A percentile compares a stretch with the other conserved stretches of the same genome.
phyloP scores from a whole-genome alignment of 2,797 vertebrate species.

The Eupleurogrammus muticus region DNA sequence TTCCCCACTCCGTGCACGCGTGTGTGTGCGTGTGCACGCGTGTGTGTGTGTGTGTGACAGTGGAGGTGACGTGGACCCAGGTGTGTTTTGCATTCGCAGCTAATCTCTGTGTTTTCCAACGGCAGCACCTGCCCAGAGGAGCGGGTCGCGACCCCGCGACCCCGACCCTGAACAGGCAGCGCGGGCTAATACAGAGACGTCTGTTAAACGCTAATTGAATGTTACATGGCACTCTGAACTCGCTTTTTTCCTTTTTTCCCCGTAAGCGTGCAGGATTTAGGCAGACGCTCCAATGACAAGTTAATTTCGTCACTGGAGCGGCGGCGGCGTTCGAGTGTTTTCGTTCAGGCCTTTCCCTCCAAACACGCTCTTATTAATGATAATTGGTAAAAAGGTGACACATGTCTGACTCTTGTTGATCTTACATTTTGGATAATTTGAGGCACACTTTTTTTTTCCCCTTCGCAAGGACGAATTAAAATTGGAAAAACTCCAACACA shows the following conservation, averaged over 20 bases:
- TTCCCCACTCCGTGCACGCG: too few relatives aligned
- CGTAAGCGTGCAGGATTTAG: slow-evolving; percentile 83
- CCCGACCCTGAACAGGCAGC: slow-evolving; percentile 79
- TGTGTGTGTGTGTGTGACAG: slow-evolving; percentile 51
- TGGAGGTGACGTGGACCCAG: slow-evolving; percentile 78
- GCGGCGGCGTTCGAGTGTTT: slow-evolving; percentile 74
- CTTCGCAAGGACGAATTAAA: slow-evolving; percentile 73
- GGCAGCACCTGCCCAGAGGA: slow-evolving; percentile 83
- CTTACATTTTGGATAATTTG: slow-evolving; percentile 78
- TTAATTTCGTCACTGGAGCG: slow-evolving; percentile 82
- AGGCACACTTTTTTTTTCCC: slow-evolving; percentile 64
- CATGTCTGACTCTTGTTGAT: slow-evolving; percentile 80
- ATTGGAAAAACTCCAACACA: slow-evolving; percentile 56
- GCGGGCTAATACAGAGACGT: slow-evolving; percentile 81
- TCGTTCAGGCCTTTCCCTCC: slow-evolving; percentile 73
- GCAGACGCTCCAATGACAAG: slow-evolving; percentile 88
- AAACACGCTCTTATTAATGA: slow-evolving; percentile 77
- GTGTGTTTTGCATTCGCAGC: slow-evolving; percentile 82
- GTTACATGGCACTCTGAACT: slow-evolving; percentile 82
- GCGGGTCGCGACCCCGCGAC: slow-evolving; percentile 78
- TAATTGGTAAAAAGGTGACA: slow-evolving; percentile 81
- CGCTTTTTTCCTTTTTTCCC: slow-evolving; percentile 79
- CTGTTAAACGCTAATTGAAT: slow-evolving; percentile 89
- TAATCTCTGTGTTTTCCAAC: slow-evolving; percentile 82
- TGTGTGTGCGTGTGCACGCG: slow-evolving; percentile 56